phyloP scores from a whole-genome alignment of 2,797 vertebrate species.

The Antennarius maculatus region DNA sequence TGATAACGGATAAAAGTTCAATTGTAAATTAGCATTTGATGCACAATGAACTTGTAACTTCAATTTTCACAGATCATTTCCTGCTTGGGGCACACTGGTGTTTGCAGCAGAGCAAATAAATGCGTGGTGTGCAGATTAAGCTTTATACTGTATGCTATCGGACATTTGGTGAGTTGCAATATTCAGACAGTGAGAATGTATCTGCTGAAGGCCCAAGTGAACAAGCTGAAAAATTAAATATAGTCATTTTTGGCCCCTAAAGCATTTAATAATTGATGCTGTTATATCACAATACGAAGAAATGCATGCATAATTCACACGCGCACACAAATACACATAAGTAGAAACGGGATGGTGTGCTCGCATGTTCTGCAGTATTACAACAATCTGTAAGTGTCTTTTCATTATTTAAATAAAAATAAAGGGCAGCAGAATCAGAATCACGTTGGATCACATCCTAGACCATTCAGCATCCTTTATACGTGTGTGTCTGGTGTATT shows the following conservation, averaged over 20 bases:
- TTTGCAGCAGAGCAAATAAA: conserved; percentile 47
- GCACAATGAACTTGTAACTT: conserved; percentile 16
- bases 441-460: neutral
- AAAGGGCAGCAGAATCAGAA: neutral
- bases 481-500: neutral
- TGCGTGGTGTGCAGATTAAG: conserved; percentile 18
- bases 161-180: conserved; percentile 24
- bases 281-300: conserved; percentile 40
- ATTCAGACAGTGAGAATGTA: conserved; percentile 26
- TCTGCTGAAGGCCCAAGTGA: conserved; percentile 31
- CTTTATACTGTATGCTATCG: conserved; percentile 20
- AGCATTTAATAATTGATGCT: conserved; percentile 55
- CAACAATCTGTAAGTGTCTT: conserved; percentile 7
- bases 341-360: neutral
- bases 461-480: neutral
- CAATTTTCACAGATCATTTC: conserved; percentile 11
- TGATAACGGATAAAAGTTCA: conserved; percentile 25
- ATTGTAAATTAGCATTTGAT: conserved; percentile 16
- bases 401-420: conserved; percentile 2
- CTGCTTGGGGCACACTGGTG: conserved; percentile 27
- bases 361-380: conserved; percentile 8
- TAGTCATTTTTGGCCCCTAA: conserved; percentile 27
- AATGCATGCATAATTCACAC: conserved; percentile 45
- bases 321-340: neutral
- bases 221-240: conserved; percentile 49